phyloP scores from a whole-genome alignment of 1,140 invertebrate species.

The Solenopsis fugax region DNA sequence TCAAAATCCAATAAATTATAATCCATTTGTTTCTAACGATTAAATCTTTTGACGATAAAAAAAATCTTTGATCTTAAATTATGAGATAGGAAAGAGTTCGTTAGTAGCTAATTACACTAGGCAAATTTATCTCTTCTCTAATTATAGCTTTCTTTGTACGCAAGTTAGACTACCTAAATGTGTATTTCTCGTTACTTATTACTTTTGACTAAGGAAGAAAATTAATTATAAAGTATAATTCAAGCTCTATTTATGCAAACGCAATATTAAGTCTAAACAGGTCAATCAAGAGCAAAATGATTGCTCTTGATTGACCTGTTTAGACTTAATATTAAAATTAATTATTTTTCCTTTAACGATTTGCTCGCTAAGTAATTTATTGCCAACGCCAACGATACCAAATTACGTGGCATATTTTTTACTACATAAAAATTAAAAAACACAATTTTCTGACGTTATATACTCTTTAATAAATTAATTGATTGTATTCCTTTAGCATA shows the following conservation, averaged over 20 bases:
- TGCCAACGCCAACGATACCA: neutral
- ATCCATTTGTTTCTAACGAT: neutral
- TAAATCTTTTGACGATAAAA: neutral
- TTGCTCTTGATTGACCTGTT: no score
- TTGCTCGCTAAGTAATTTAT: neutral
- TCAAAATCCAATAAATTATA: neutral
- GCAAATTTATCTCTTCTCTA: neutral
- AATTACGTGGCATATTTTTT: neutral
- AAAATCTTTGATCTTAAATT: neutral
- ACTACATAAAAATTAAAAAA: neutral
- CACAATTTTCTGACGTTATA: neutral
- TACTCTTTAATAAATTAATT: neutral
- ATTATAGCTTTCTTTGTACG: slow-evolving; percentile 4
- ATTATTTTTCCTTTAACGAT: neutral
- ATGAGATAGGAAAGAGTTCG: neutral
- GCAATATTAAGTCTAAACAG: no score
- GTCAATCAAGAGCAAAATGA: no score
- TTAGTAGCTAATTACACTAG: neutral
- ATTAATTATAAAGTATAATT: no score
- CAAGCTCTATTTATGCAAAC: no score
- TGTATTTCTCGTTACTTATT: neutral
- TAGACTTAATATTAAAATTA: no score
- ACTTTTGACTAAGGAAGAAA: neutral
- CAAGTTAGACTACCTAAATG: neutral
- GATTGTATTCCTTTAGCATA: neutral